Conservation (phyloP, 37 sponge, comb jelly and placozoan species). For the Spongilla lacustris region DNA sequence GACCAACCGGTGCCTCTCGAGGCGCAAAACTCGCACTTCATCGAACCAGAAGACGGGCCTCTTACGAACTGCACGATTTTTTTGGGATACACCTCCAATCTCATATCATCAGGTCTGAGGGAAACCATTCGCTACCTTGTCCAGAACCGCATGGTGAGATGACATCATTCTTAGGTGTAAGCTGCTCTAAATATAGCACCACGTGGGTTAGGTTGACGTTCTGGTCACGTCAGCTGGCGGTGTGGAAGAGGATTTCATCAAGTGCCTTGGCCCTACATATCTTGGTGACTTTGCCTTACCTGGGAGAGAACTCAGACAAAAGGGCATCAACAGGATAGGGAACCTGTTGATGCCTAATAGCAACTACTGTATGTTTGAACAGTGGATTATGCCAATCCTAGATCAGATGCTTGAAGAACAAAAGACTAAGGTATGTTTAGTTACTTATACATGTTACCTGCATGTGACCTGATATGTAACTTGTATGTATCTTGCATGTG, state of each 20-base stretch:
- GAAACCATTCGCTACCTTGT: constrained; percentile 89
- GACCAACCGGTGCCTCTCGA: constrained; percentile 58
- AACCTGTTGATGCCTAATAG: constrained; percentile 94
- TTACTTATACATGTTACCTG: constrained; percentile 5
- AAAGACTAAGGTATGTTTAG: constrained; percentile 67
- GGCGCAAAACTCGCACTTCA: constrained; percentile 34
- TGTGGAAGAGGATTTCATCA: constrained; percentile 97
- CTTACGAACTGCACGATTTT: constrained; percentile 94
- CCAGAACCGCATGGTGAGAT: constrained; percentile 88
- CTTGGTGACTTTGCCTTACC: constrained; percentile 88
- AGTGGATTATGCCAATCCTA: constrained; percentile 92
- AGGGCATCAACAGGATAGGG: constrained; percentile 95
- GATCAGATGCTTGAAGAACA: constrained; percentile 87
- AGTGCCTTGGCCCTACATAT: constrained; percentile 90
- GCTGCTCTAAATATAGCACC: neutral
- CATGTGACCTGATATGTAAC: neutral
- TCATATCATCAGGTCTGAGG: constrained; percentile 91
- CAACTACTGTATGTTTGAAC: constrained; percentile 96
- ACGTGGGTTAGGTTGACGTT: constrained; percentile 79
- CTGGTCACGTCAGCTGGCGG: constrained; percentile 97
- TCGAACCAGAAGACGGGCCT: constrained; percentile 59
- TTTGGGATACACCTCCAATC: constrained; percentile 97
- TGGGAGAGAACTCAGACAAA: constrained; percentile 77
- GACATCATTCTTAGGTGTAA: neutral
- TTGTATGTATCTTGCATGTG: neutral